These are phyloP conservation scores for Orestias chungarensis DNA, from an alignment of 2,797 vertebrate species.

Conservation along the genomic window DNA sequence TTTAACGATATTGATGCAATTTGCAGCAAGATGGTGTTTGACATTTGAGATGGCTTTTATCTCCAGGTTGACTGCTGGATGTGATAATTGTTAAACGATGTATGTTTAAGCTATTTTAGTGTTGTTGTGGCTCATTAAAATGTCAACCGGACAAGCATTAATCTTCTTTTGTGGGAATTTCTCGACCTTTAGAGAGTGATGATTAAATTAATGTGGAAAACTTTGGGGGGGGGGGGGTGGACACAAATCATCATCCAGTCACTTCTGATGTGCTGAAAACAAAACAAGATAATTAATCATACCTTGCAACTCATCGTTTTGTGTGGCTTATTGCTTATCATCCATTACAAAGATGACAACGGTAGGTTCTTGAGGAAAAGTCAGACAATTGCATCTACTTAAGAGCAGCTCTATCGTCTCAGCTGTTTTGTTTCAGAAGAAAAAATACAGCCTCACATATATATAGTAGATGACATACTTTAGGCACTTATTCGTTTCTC, in stretches of 20 bases:
- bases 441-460: slow-evolving; percentile 32
- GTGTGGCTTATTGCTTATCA: slow-evolving; percentile 25
- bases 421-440: slow-evolving; percentile 40
- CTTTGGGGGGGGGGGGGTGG: too few species aligned
- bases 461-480: slow-evolving; percentile 43
- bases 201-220: not conserved
- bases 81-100: slow-evolving; percentile 8
- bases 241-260: too few species aligned
- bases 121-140: slow-evolving; percentile 12
- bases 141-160: slow-evolving; percentile 1
- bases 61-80: not conserved
- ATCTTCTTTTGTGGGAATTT: slow-evolving; percentile 3
- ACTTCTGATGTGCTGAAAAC: slow-evolving; percentile 7
- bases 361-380: slow-evolving; percentile 53
- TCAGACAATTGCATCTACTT: slow-evolving; percentile 41
- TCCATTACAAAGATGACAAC: slow-evolving; percentile 11
- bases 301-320: slow-evolving; percentile 11
- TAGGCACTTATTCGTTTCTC: slow-evolving; percentile 56
- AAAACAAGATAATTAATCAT: slow-evolving; percentile 9
- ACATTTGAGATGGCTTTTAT: slow-evolving; percentile 12
- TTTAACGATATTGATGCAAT: slow-evolving; percentile 3
- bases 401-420: slow-evolving; percentile 43
- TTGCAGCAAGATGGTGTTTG: slow-evolving; percentile 2
- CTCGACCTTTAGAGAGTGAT: not conserved
- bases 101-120: not conserved